A percentile compares a stretch with the other conserved stretches of the same genome.
These are phyloP conservation scores for Dolichotis patagonum DNA, from an alignment of 2,113 vertebrate species.

Conservation along the genomic window DNA sequence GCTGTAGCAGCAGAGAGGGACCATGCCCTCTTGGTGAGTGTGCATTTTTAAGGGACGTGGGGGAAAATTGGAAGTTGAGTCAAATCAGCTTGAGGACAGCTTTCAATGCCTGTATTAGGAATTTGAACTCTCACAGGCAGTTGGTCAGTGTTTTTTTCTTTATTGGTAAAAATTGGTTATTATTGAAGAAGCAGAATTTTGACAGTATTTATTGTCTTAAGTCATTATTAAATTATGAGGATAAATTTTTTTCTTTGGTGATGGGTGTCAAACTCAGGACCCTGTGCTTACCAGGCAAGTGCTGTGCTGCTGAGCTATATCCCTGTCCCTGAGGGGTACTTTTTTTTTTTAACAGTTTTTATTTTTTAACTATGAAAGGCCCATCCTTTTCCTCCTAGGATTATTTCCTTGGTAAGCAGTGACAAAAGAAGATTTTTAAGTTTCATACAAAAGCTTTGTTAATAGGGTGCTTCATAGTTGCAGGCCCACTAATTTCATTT, in stretches of 20 bases:
- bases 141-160: not conserved
- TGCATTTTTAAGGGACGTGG: not conserved
- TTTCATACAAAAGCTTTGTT: not conserved
- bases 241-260: not conserved
- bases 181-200: not conserved
- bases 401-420: not conserved
- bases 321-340: not conserved
- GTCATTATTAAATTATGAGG: constrained; percentile 8
- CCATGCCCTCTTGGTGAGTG: not conserved
- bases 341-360: not conserved
- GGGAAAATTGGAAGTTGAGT: not conserved
- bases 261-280: no score
- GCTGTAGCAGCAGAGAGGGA: not conserved
- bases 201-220: not conserved
- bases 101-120: not conserved
- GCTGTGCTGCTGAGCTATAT: no score
- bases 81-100: not conserved
- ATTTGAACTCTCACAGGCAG: not conserved
- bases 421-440: not conserved
- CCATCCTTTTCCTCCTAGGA: not conserved
- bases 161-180: not conserved
- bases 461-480: not conserved
- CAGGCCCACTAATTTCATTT: not conserved
- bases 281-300: no score
- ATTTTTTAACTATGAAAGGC: not conserved